A percentile compares a stretch with the other conserved stretches of the same genome.
phyloP scores from a whole-genome alignment of 2,888 invertebrate species.

The Arrhopalites spinosus region DNA sequence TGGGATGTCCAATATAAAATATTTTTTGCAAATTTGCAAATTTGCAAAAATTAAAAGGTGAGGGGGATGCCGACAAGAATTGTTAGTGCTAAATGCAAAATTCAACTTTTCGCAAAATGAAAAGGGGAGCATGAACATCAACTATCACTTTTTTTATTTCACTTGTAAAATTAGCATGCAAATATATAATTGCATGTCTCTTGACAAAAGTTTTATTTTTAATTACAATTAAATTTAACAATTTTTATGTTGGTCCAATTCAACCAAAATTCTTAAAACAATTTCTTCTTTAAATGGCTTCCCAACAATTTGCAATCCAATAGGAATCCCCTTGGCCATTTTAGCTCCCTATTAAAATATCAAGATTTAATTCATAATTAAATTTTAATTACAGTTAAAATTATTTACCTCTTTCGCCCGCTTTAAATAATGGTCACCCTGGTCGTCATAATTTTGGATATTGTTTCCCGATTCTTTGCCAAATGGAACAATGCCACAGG shows the following conservation, averaged over 20 bases:
- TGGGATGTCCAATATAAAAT: too few relatives aligned
- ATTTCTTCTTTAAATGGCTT: conserved; percentile 28
- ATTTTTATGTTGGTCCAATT: conserved; percentile 18
- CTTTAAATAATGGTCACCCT: conserved; percentile 43
- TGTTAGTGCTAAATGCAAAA: too few relatives aligned
- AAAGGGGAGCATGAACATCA: too few relatives aligned
- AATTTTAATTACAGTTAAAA: too few relatives aligned
- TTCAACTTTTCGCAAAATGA: too few relatives aligned
- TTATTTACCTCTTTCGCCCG: conserved; percentile 42
- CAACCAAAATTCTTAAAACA: conserved; percentile 17
- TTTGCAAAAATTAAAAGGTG: too few relatives aligned
- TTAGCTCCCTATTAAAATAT: conserved; percentile 16
- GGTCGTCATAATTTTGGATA: conserved; percentile 40
- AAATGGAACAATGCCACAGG: conserved; percentile 42
- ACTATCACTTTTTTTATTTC: too few relatives aligned
- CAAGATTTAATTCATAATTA: conserved; percentile 2
- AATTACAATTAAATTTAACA: background rate
- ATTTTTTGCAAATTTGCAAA: too few relatives aligned
- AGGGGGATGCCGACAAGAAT: too few relatives aligned
- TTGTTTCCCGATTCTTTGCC: conserved; percentile 45
- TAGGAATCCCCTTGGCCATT: conserved; percentile 16
- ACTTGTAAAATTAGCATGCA: too few relatives aligned
- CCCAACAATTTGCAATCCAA: conserved; percentile 31
- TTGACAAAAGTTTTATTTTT: too few relatives aligned
- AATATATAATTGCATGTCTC: too few relatives aligned